phyloP scores from a whole-genome alignment of 2,888 invertebrate genomes.

The Hipparchia semele region DNA sequence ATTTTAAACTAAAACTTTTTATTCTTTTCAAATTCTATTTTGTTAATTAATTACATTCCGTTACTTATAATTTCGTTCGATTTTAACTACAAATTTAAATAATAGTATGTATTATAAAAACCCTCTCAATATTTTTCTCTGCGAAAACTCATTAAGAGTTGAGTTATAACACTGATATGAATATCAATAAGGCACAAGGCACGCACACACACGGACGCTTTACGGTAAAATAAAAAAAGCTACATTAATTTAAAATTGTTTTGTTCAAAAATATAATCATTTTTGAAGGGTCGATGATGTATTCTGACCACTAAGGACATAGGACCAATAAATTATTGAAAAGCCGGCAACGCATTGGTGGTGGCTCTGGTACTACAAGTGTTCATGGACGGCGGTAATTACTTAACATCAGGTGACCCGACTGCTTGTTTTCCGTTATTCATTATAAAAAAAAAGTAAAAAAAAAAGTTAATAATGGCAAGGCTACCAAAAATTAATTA shows the following conservation, averaged over 20 bases:
- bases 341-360: no score
- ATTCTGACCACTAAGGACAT: background rate
- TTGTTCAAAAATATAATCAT: background rate
- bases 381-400: no score
- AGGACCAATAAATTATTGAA: no score
- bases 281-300: background rate
- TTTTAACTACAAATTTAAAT: constrained; percentile 2
- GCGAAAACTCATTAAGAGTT: constrained; percentile 29
- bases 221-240: background rate
- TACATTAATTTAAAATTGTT: background rate
- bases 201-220: constrained; percentile 13
- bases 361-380: no score
- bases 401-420: no score
- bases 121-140: constrained; percentile 26
- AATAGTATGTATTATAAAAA: background rate
- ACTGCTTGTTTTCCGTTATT: no score
- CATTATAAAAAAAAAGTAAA: no score
- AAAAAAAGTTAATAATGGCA: no score
- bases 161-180: constrained; percentile 29
- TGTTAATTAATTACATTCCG: background rate
- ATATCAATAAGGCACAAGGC: constrained; percentile 30
- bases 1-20: no score
- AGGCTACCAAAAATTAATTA: no score
- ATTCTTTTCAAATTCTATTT: background rate
- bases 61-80: constrained; percentile 12